These are phyloP conservation scores for Carduelis carduelis DNA, from an alignment of 2,797 vertebrate species.

Conservation along the genomic window DNA sequence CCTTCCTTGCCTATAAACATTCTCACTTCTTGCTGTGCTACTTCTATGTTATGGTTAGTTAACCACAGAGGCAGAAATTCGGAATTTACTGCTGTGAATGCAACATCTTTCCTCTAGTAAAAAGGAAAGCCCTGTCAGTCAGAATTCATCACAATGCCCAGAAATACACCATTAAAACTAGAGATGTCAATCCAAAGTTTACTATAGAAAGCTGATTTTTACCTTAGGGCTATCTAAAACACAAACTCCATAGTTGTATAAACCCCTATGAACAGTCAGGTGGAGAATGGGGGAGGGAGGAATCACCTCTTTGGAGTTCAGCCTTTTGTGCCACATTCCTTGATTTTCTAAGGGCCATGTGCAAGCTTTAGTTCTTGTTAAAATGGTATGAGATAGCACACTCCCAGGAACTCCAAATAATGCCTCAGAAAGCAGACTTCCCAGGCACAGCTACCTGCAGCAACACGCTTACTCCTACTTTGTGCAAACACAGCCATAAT, in stretches of 20 bases:
- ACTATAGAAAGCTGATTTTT: background rate
- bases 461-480: background rate
- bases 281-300: background rate
- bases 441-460: background rate
- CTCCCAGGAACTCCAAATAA: background rate
- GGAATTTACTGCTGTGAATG: slow-evolving; percentile 7
- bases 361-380: background rate
- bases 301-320: background rate
- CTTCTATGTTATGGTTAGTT: slow-evolving; percentile 16
- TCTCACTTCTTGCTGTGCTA: slow-evolving; percentile 19
- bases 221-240: background rate
- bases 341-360: background rate
- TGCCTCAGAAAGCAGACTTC: background rate
- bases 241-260: background rate
- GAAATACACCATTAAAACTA: background rate
- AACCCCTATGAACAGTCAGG: background rate
- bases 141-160: background rate
- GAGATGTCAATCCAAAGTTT: background rate
- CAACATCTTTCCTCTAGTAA: background rate
- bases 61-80: background rate
- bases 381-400: background rate
- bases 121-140: background rate
- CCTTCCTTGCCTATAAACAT: background rate
- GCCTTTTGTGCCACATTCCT: background rate
- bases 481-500: background rate